Conservation (phyloP, 2,797 vertebrate genomes). For the Dryobates pubescens region DNA sequence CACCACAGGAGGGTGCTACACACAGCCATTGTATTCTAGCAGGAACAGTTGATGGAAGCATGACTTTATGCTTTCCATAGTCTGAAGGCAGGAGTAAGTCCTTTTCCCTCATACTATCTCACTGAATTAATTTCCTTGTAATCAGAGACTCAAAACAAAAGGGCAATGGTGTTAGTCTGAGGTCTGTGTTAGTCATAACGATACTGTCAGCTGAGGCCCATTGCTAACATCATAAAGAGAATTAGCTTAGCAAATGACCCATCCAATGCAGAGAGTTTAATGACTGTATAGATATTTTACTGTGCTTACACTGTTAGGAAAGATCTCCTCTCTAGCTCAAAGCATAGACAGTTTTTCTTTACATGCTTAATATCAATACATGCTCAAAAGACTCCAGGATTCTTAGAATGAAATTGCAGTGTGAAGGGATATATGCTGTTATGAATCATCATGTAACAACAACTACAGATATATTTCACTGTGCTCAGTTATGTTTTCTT, state of each 20-base stretch:
- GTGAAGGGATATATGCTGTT: neutral
- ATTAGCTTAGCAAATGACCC: neutral
- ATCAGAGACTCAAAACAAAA: neutral
- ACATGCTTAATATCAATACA: neutral
- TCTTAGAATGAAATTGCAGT: neutral
- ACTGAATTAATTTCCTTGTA: neutral
- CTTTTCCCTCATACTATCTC: neutral
- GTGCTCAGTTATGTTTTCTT: neutral
- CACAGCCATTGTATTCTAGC: constrained; percentile 15
- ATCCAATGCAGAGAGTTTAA: neutral
- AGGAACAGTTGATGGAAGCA: neutral
- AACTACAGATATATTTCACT: neutral
- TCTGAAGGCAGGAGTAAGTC: neutral
- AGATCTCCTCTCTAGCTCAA: neutral
- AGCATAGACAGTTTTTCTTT: neutral
- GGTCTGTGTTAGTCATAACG: fast-evolving
- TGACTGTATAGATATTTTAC: neutral
- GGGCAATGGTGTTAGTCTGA: neutral
- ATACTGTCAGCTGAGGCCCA: neutral
- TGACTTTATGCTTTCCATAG: neutral
- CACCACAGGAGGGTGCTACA: constrained; percentile 72
- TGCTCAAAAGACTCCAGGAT: neutral
- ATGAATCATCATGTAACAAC: neutral
- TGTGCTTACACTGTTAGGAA: neutral
- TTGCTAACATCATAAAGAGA: neutral